Evolutionary conservation across 2,797 vertebrate species (phyloP).

Genomic region (Muscicapa comitata): DNA sequence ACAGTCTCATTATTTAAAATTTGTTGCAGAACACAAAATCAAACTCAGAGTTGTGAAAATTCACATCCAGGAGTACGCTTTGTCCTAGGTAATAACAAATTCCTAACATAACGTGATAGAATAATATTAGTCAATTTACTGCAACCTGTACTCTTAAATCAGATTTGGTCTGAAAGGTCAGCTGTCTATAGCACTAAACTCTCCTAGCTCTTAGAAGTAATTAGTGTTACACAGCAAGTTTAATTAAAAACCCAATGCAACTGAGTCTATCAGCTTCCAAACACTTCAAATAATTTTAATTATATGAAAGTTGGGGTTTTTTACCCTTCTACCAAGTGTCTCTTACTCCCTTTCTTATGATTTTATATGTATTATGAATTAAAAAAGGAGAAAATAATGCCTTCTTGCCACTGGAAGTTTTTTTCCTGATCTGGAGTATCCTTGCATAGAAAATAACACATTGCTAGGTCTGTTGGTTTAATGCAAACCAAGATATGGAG

Average conservation of each 20-base stretch:
- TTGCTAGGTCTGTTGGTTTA: neutral
- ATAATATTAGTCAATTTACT: neutral
- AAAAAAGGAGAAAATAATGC: neutral
- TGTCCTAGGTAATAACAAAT: neutral
- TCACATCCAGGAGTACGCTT: neutral
- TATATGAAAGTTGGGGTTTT: fast-evolving
- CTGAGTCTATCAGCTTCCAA: neutral
- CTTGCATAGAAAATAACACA: neutral
- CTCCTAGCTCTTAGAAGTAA: neutral
- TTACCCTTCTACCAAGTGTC: neutral
- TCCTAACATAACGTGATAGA: neutral
- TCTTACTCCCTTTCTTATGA: neutral
- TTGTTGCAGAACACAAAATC: neutral
- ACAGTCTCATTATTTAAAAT: neutral
- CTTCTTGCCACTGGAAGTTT: neutral
- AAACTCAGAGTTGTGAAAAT: neutral
- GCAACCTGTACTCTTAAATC: neutral
- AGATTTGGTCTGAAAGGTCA: neutral
- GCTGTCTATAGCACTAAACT: neutral
- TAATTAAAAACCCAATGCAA: neutral
- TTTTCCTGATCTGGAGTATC: neutral
- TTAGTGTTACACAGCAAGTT: neutral
- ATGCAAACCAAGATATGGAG: neutral
- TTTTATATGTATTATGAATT: neutral
- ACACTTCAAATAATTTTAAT: neutral